Conservation (phyloP, 1,140 invertebrate species). For the Eupeodes corollae region DNA sequence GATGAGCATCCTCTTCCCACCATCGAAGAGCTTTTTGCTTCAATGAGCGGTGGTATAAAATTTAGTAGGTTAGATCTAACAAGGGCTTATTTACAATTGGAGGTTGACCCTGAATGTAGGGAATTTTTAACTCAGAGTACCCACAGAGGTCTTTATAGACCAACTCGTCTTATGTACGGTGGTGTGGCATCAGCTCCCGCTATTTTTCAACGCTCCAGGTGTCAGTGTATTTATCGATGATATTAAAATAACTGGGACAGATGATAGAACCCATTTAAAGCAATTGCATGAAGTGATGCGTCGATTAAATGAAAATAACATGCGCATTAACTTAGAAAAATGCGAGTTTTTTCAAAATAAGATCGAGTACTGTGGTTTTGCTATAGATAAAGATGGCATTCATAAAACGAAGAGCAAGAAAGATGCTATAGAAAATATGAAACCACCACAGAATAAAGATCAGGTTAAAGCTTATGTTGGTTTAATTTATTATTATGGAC, state of each 20-base stretch:
- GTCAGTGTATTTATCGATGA: conserved; percentile 18
- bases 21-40: conserved; percentile 13
- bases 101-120: conserved; percentile 7
- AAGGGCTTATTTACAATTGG: conserved; percentile 15
- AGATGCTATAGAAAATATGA: conserved; percentile 1
- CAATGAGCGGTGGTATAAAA: conserved; percentile 9
- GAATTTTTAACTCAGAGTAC: conserved; percentile 12
- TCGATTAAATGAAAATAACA: neutral
- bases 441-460: neutral
- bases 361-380: no score
- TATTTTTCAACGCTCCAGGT: conserved; percentile 15
- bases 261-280: neutral
- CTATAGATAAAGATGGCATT: conserved; percentile 1
- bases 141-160: conserved; percentile 10
- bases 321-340: conserved; percentile 1
- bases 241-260: conserved; percentile 11
- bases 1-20: conserved; percentile 17
- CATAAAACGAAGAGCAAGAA: neutral
- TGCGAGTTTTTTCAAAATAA: no score
- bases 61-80: conserved; percentile 15
- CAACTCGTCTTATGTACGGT: conserved; percentile 11
- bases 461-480: no score
- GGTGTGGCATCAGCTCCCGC: conserved; percentile 16
- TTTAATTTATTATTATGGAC: neutral
- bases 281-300: no score